These are phyloP conservation scores for Barbus barbus DNA, from an alignment of 2,113 vertebrate genomes.

Conservation along the genomic window DNA sequence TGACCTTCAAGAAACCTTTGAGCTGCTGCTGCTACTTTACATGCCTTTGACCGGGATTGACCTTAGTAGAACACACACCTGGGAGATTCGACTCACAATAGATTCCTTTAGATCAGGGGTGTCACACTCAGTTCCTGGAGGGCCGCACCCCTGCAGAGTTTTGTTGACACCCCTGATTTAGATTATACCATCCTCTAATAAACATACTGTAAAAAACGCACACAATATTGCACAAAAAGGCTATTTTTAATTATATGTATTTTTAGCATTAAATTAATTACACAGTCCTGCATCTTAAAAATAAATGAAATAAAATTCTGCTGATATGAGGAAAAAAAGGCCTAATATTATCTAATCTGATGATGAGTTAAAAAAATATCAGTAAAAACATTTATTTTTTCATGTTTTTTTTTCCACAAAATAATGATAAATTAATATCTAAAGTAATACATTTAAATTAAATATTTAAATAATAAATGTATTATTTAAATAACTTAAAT, in stretches of 20 bases:
- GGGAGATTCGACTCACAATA: background rate
- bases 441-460: no score
- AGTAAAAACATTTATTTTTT: background rate
- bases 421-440: background rate
- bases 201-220: background rate
- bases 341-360: background rate
- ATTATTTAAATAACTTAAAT: no score
- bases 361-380: background rate
- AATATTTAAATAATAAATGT: no score
- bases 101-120: no score
- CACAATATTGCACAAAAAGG: no score
- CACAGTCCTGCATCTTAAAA: background rate
- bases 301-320: background rate
- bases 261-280: background rate
- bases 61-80: background rate
- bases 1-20: conserved; percentile 68
- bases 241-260: background rate
- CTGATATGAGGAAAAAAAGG: background rate
- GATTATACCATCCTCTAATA: background rate
- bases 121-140: no score
- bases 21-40: background rate
- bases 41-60: background rate
- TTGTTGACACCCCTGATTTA: no score
- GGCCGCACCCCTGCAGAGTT: no score
- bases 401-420: background rate